Evolutionary conservation across 2,797 vertebrate genomes (phyloP).

Genomic region (Acanthurus leucopareius): DNA sequence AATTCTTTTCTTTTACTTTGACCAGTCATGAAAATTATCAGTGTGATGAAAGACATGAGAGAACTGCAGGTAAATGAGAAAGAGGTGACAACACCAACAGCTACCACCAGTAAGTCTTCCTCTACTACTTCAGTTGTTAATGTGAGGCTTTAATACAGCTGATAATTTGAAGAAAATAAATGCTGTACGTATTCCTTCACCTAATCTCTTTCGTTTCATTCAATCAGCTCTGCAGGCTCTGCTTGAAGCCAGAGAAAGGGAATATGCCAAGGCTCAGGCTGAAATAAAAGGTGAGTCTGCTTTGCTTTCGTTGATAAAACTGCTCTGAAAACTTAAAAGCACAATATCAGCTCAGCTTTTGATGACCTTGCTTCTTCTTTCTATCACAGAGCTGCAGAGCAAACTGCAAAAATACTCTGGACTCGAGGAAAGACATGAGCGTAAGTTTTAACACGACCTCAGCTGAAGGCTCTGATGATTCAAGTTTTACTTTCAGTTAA

Average conservation of each 20-base stretch:
- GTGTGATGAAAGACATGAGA: constrained; percentile 50
- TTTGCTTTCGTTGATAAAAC: background rate
- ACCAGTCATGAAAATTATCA: constrained; percentile 49
- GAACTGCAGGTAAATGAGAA: background rate
- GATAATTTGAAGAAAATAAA: too few species aligned
- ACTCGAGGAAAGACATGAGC: constrained; percentile 11
- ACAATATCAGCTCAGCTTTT: background rate
- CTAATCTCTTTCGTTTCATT: background rate
- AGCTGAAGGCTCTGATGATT: background rate
- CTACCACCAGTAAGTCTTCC: constrained; percentile 43
- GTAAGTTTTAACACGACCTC: constrained; percentile 28
- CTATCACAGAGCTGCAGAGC: constrained; percentile 50
- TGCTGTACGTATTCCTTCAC: background rate
- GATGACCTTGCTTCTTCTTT: background rate
- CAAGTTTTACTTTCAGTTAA: background rate
- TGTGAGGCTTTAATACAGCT: background rate
- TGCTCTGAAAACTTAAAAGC: background rate
- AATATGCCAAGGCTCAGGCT: constrained; percentile 37
- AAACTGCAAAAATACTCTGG: constrained; percentile 38
- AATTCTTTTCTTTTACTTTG: constrained; percentile 11
- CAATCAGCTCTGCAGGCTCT: constrained; percentile 42
- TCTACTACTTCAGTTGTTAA: background rate
- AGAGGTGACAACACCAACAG: constrained; percentile 1
- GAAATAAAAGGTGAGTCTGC: constrained; percentile 51
- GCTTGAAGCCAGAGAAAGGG: constrained; percentile 39